phyloP scores from a whole-genome alignment of 2,888 invertebrate genomes.

The Pyrrhosoma nymphula region DNA sequence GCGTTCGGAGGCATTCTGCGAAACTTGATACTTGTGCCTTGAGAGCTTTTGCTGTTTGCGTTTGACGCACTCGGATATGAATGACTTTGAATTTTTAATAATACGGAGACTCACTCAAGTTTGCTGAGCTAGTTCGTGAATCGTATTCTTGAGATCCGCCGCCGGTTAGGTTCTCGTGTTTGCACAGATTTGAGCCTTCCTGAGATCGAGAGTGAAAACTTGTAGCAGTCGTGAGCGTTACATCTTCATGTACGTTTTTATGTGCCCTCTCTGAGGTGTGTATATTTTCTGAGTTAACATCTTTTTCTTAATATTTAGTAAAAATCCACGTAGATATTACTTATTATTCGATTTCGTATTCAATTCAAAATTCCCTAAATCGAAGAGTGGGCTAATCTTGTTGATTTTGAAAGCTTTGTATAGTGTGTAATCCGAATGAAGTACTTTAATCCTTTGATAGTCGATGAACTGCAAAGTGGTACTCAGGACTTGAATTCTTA shows the following conservation, averaged over 20 bases:
- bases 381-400: too few relatives aligned
- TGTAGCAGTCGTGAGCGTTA: background rate
- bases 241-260: background rate
- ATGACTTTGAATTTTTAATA: conserved; percentile 31
- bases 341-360: too few relatives aligned
- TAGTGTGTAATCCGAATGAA: too few relatives aligned
- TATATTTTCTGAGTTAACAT: too few relatives aligned
- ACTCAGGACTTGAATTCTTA: too few relatives aligned
- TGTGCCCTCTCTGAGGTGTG: too few relatives aligned
- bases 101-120: background rate
- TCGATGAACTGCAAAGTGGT: too few relatives aligned
- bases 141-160: background rate
- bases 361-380: too few relatives aligned
- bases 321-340: too few relatives aligned
- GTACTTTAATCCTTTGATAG: too few relatives aligned
- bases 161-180: background rate
- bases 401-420: too few relatives aligned
- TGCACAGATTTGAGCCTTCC: background rate
- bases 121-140: background rate
- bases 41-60: conserved; percentile 8
- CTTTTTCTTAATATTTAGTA: too few relatives aligned
- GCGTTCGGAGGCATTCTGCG: conserved; percentile 26
- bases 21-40: conserved; percentile 21
- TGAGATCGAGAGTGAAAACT: background rate
- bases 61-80: conserved; percentile 18